Evolutionary conservation across 1,140 invertebrate species (phyloP), one percentile per base, ranked within the genome.

Genomic region (Cylas formicarius): DNA sequence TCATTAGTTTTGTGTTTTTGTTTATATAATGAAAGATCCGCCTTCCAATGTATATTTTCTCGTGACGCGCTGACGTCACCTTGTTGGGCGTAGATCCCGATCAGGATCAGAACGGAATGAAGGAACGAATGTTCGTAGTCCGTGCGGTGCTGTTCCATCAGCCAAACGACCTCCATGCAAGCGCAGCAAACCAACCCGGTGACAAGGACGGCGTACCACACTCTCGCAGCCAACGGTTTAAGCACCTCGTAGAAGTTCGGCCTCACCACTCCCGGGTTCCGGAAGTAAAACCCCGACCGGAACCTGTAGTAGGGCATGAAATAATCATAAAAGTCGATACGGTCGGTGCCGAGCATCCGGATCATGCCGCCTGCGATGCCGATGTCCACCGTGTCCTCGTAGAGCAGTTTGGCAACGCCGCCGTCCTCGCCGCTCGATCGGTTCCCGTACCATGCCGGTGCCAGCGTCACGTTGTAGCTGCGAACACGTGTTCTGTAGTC

Each of bases 221-320:
- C 37, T 10, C 22, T 36, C 4, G 21, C 36, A 7, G 44, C 26
- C 37, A 58, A 60, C 7, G 52, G 58, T 44, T 55, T 58, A 16
- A 55, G 35, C 20, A 55, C 53, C 51, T 55, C 50, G 11, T 22
- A 31, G 19, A 37, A 39, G 14, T 49, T 41, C 7, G 46, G 50
- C 18, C 44, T 48, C 3, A 44, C 50, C 7, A 31, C 27, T 13
- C 48, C 56, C 2, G 54, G 50, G 32, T 56, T 58, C 14, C 45
- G 36, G 23, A 53, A 57, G 18, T 52, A 52, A 31, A 55, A 60
- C 22, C 37, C 44, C 7, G 50, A 38, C 40, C 50, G 48, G 37
- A 57, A 59, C 27, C 51, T 49, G 27, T 57, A 59, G 29, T 48
- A 44, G 0, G 57, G 57, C 13, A 50, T 38, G 6, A 59, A 23